Base-by-base conservation (phyloP, 2,888 invertebrate species). In the Ophonus ardosiacus region DNA sequence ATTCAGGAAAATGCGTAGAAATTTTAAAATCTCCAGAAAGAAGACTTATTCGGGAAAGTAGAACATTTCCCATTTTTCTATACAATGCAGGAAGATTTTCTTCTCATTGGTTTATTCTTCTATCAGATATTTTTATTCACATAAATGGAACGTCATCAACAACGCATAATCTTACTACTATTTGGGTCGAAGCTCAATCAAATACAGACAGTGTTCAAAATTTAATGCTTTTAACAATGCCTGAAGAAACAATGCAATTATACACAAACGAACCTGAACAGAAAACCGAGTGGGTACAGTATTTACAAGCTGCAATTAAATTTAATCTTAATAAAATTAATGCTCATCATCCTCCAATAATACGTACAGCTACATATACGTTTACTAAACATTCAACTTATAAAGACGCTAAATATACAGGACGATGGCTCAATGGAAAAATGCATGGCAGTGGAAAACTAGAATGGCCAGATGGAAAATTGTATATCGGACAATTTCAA, bases 371-470 rank as follows among this genome's bases (percentile, higher is more conserved):
- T 0, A 93, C 93, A 17, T 95, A 96, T 88, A 93, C 94, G 0
- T 97, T 96, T 90, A 93, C 94, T 8, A 96, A 96, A 90, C 94
- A 93, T 89, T 90, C 93, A 0, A 93, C 93, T 88, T 97, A 94
- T 88, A 95, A 96, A 90, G 96, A 96, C 87, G 96, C 97, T 0
- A 95, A 94, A 86, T 98, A 97, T 88, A 93, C 92, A 81, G 98
- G 97, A 0, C 93, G 95, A 85, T 98, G 98, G 98, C 90, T 94
- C 86, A 95, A 95, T 89, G 97, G 96, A 0, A 95, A 96, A 89
- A 93, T 97, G 88, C 96, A 98, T 90, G 98, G 98, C 0, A 93
- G 93, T 89, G 97, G 98, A 4, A 95, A 95, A 90, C 90, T 98
- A 85, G 95, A 95, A 88, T 98, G 97, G 96, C 92, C 94, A 0